These are phyloP conservation scores for Dunckerocampus dactyliophorus DNA, from an alignment of 2,113 vertebrate species.

Conservation along the genomic window DNA sequence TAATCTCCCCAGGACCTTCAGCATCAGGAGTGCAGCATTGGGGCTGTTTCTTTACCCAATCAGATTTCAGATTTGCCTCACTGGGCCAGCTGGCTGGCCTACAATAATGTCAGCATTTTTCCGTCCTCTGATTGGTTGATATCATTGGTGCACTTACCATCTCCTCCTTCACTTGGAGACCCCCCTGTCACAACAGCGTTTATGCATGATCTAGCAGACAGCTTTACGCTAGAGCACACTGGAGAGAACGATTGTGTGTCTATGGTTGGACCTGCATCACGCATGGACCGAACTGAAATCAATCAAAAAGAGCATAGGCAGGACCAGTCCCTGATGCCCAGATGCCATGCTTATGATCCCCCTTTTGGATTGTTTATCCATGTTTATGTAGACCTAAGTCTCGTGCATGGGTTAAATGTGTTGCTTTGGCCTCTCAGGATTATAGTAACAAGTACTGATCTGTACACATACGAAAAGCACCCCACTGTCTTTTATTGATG, in stretches of 20 bases:
- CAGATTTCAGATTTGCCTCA: too few species aligned
- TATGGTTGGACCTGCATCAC: slow-evolving; percentile 1
- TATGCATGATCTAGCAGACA: slow-evolving; percentile 1
- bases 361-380: slow-evolving; percentile 30
- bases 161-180: background rate
- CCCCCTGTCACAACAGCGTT: background rate
- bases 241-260: slow-evolving; percentile 1
- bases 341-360: background rate
- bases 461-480: too few species aligned
- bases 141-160: background rate
- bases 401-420: slow-evolving; percentile 15
- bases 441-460: background rate
- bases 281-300: slow-evolving; percentile 8
- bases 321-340: background rate
- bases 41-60: too few species aligned
- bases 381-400: slow-evolving; percentile 18
- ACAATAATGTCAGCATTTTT: too few species aligned
- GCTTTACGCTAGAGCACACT: background rate
- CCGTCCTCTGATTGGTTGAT: too few species aligned
- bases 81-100: too few species aligned
- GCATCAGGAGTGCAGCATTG: too few species aligned
- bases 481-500: background rate
- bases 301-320: slow-evolving; percentile 5
- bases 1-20: too few species aligned
- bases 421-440: background rate